Conservation (phyloP, 23 tunicate genomes). For the Trididemnum nubilum region DNA sequence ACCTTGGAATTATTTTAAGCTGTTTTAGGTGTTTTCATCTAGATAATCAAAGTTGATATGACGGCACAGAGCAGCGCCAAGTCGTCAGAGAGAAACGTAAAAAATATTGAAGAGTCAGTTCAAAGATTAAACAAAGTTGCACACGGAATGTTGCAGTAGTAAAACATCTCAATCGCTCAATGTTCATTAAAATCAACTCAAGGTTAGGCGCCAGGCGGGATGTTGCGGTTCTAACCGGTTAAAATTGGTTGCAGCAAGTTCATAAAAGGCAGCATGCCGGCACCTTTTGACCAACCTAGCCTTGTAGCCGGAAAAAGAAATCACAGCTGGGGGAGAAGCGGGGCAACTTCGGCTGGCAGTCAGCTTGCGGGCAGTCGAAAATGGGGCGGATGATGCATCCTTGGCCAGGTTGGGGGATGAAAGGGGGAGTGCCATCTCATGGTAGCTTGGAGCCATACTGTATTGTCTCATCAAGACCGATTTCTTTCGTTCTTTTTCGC, state of each 20-base stretch:
- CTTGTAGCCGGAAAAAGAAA: conserved; percentile 40
- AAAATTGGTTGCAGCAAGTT: not conserved
- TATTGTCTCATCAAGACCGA: conserved; percentile 53
- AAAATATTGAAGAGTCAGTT: too few species aligned
- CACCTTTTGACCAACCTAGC: conserved; percentile 42
- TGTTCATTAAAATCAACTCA: too few species aligned
- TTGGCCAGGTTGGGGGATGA: not conserved
- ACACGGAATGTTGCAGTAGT: too few species aligned
- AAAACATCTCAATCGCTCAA: too few species aligned
- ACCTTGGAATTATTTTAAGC: too few species aligned
- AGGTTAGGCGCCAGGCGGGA: not conserved
- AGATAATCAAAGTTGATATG: too few species aligned
- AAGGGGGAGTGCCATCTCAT: conserved; percentile 11
- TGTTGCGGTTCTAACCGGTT: not conserved
- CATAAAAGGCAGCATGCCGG: too few species aligned
- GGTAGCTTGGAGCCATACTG: conserved; percentile 63
- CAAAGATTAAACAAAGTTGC: too few species aligned
- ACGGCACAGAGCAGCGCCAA: too few species aligned
- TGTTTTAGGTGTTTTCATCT: too few species aligned
- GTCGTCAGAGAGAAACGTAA: too few species aligned
- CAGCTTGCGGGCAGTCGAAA: conserved; percentile 7
- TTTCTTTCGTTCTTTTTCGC: conserved; percentile 29
- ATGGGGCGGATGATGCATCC: not conserved
- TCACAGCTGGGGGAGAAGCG: conserved; percentile 12
- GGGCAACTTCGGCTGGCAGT: conserved; percentile 26